Conservation (phyloP, 2,113 vertebrate genomes). For the Proterorhinus semilunaris region DNA sequence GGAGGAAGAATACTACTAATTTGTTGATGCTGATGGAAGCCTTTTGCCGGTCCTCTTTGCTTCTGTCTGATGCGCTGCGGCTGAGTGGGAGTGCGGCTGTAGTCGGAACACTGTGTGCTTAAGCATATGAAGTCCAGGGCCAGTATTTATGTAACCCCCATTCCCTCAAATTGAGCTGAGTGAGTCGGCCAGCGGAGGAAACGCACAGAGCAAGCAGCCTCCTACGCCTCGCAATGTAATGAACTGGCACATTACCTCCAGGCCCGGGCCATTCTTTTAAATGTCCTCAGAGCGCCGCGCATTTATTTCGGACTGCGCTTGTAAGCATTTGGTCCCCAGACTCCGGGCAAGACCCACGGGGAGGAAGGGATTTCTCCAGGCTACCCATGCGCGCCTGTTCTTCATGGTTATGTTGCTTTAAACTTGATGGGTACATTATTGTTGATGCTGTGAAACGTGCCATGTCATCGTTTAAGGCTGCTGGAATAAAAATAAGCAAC, state of each 20-base stretch:
- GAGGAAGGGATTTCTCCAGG: slow-evolving; percentile 31
- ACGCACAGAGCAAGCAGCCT: slow-evolving; percentile 50
- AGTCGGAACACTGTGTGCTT: slow-evolving; percentile 33
- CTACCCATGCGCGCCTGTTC: slow-evolving; percentile 25
- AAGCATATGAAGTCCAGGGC: slow-evolving; percentile 11
- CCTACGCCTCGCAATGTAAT: slow-evolving; percentile 63
- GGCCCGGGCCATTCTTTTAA: slow-evolving; percentile 47
- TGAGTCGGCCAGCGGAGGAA: slow-evolving; percentile 57
- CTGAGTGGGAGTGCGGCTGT: slow-evolving; percentile 9
- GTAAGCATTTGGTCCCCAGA: slow-evolving; percentile 36
- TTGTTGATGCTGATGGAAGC: too few species aligned
- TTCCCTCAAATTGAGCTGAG: slow-evolving; percentile 51
- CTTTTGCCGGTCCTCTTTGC: slow-evolving; percentile 24
- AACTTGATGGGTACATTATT: too few species aligned
- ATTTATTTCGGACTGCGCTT: slow-evolving; percentile 49
- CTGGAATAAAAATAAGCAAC: too few species aligned
- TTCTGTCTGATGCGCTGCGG: neutral
- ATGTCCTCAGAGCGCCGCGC: slow-evolving; percentile 40
- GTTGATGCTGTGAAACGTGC: too few species aligned
- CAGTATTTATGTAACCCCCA: slow-evolving; percentile 53
- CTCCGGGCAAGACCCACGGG: slow-evolving; percentile 32
- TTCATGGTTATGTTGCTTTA: neutral
- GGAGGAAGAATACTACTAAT: too few species aligned
- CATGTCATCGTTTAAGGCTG: too few species aligned
- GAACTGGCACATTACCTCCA: slow-evolving; percentile 60